Evolutionary conservation across 2,113 vertebrate genomes (phyloP).

Genomic region (Neogale vison): DNA sequence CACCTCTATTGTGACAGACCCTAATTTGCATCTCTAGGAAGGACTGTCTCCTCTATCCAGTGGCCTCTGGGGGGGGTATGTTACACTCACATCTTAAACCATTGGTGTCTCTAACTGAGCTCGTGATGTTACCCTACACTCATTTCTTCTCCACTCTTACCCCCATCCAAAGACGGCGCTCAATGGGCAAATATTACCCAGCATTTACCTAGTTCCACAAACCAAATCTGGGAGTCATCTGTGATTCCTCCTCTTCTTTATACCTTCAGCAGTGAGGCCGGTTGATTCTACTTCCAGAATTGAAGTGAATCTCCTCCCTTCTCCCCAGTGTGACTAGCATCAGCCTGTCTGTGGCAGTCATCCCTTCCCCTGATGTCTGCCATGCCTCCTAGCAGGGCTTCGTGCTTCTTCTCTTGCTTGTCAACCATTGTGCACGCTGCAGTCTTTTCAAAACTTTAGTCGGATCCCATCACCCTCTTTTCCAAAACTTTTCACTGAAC

Average conservation of each 20-base stretch:
- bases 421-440: not conserved
- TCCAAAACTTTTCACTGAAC: not conserved
- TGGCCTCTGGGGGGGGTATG: not conserved
- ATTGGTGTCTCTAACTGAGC: not conserved
- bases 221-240: not conserved
- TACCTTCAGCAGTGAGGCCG: not conserved
- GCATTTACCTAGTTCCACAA: not conserved
- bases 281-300: not conserved
- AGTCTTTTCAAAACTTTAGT: not conserved
- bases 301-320: not conserved
- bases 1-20: not conserved
- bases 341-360: accelerated
- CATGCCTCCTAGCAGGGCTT: not conserved
- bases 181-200: too few species aligned
- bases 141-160: not conserved
- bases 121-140: not conserved
- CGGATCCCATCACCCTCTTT: not conserved
- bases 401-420: not conserved
- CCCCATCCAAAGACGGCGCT: not conserved
- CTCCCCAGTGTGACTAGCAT: not conserved
- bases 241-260: not conserved
- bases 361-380: not conserved
- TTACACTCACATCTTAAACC: not conserved
- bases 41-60: not conserved
- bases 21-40: not conserved